These are phyloP conservation scores for Psilopogon haemacephalus DNA, from an alignment of 2,113 vertebrate genomes.

Conservation along the genomic window DNA sequence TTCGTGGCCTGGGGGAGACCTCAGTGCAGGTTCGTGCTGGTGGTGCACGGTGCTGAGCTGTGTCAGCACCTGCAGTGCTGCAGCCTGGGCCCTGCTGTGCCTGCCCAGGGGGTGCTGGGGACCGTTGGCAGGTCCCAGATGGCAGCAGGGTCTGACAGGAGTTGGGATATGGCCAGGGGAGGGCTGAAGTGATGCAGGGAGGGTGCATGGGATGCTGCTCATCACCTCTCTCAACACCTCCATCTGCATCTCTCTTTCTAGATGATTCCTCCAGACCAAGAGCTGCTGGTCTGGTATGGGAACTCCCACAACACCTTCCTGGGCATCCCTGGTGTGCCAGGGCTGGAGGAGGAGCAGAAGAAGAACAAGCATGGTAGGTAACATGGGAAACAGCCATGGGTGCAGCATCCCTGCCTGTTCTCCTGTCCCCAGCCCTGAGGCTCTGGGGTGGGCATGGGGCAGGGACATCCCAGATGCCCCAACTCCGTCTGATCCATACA, in stretches of 20 bases:
- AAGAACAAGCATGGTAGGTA: slow-evolving; percentile 88
- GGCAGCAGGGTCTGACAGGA: background rate
- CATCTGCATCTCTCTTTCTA: background rate
- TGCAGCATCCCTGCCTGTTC: fast-evolving
- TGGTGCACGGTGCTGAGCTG: background rate
- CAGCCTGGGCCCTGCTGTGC: background rate
- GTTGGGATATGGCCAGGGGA: background rate
- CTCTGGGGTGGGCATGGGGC: background rate
- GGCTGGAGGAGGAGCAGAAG: slow-evolving; percentile 92
- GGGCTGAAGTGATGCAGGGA: fast-evolving
- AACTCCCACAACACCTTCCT: slow-evolving; percentile 96
- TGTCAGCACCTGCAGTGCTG: fast-evolving
- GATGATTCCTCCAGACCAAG: slow-evolving; percentile 97
- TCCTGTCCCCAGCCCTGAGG: background rate
- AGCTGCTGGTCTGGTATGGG: slow-evolving; percentile 96
- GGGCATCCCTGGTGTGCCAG: slow-evolving; percentile 93
- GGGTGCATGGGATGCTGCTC: background rate
- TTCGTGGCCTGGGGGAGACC: background rate
- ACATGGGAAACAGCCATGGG: fast-evolving
- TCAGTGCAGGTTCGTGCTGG: fast-evolving
- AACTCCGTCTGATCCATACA: fast-evolving
- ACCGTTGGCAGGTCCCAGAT: fast-evolving
- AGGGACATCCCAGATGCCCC: background rate
- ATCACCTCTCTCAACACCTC: fast-evolving
- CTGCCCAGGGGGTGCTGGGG: background rate